Percentiles rank a stretch among this genome's conserved stretches.
phyloP scores from a whole-genome alignment of 2,113 vertebrate genomes.

The Epinephelus cyanopodus region DNA sequence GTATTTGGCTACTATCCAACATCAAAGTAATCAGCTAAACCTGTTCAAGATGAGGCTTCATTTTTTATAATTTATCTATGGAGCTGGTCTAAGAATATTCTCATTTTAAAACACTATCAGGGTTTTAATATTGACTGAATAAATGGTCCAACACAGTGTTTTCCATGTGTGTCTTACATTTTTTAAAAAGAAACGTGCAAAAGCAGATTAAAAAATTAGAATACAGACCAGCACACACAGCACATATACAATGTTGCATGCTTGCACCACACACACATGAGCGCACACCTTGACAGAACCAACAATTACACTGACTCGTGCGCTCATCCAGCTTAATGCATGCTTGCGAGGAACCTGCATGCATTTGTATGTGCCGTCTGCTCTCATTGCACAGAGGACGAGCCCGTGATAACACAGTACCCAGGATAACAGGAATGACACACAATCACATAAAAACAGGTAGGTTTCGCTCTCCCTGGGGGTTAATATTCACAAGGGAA shows the following conservation, averaged over 20 bases:
- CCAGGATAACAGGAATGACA: constrained; percentile 22
- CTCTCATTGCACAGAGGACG: constrained; percentile 31
- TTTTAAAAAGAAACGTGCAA: constrained; percentile 7
- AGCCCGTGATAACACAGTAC: constrained; percentile 15
- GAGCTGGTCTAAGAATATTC: constrained; percentile 1
- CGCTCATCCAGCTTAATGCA: constrained; percentile 31
- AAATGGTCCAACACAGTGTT: neutral
- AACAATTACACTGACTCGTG: constrained; percentile 42
- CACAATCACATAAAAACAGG: constrained; percentile 30
- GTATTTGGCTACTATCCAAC: constrained; percentile 3
- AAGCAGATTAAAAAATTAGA: constrained; percentile 33
- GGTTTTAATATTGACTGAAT: constrained; percentile 24
- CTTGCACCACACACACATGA: constrained; percentile 26
- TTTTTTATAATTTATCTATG: neutral
- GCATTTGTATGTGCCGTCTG: constrained; percentile 27
- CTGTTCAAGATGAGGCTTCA: constrained; percentile 9
- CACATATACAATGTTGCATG: neutral
- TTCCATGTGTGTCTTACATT: constrained; percentile 2
- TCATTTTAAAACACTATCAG: neutral
- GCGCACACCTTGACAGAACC: constrained; percentile 36
- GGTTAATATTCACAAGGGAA: constrained; percentile 50
- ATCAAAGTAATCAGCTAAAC: constrained; percentile 16
- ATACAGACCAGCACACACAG: constrained; percentile 4
- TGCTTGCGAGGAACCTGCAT: constrained; percentile 21
- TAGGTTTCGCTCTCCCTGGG: constrained; percentile 39